phyloP scores from a whole-genome alignment of 2,888 invertebrate species.

The Cryptocephalus moraei region DNA sequence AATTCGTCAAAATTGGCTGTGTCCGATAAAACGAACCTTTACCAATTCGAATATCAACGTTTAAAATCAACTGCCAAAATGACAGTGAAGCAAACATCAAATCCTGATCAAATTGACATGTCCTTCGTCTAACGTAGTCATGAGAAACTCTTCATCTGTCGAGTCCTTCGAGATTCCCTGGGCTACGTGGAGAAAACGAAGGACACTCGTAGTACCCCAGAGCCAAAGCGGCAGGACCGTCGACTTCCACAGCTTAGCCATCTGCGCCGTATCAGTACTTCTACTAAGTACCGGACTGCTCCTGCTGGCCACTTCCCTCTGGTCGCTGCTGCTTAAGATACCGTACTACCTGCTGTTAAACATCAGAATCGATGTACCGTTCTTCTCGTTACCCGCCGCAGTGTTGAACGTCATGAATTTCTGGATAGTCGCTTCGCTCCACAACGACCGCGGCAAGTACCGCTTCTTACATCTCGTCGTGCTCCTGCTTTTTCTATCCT shows the following conservation, averaged over 20 bases:
- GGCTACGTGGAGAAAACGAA: background rate
- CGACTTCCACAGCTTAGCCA: conserved; percentile 3
- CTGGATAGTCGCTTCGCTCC: conserved; percentile 13
- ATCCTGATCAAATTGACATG: too few species aligned
- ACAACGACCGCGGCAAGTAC: conserved; percentile 8
- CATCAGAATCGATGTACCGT: conserved; percentile 12
- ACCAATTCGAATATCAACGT: too few species aligned
- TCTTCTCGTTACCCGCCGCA: conserved; percentile 13
- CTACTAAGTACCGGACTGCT: conserved; percentile 8
- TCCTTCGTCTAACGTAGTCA: too few species aligned
- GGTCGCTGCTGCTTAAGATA: conserved; percentile 10
- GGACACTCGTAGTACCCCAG: background rate
- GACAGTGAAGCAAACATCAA: too few species aligned
- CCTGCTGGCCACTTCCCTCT: conserved; percentile 10
- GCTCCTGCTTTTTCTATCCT: conserved; percentile 2
- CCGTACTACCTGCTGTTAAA: conserved; percentile 9
- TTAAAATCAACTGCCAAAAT: too few species aligned
- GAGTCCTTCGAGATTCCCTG: too few species aligned
- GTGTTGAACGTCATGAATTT: conserved; percentile 8
- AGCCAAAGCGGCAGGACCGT: background rate
- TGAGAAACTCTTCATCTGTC: too few species aligned
- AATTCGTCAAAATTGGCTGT: too few species aligned
- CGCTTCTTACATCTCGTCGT: conserved; percentile 8
- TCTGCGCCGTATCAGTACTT: conserved; percentile 12
- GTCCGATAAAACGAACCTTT: too few species aligned